Base-by-base conservation (phyloP, 2,797 vertebrate genomes). In the Propithecus deckenii region DNA sequence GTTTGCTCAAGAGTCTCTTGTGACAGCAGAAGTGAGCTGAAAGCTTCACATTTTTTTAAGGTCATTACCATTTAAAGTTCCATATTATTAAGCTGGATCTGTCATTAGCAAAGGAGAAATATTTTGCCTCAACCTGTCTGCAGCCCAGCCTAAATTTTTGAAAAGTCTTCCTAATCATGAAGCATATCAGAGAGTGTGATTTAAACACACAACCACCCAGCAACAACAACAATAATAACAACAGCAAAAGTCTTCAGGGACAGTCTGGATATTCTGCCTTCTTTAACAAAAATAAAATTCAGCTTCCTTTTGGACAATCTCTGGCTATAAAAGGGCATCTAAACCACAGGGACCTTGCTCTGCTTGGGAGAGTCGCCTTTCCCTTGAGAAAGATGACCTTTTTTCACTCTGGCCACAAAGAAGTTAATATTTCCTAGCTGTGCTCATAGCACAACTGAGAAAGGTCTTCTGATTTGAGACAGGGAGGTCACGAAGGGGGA, bases 1-100 rank as follows among this genome's bases (percentile, higher is more conserved):
- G n/a, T 35, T 94, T 97, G 59, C 76, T 87, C 67, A 81, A 59
- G 52, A 95, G n/a, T 89, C 86, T 95, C 23, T 84, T 87, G 59
- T 59, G 65, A 92, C 46, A 86, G 57, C 23, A 89, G 78, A 80
- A n/a, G 35, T n/a, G 55, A 94, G 61, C 35, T 15, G 14, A 94
- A 52, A 78, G 28, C 41, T 72, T 89, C 63, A 35, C 55, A 85
- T 80, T 63, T 79, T 76, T 76, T 84, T 86, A 92, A 69, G 59
- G 83, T 72, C 89, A 81, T 15, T 46, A 50, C 32, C 48, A 63
- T 84, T 48, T 48, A 71, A 83, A 76, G 48, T 35, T 88, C 63
- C 85, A 5, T 20, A 52, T 86, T 63, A 52, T 59, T 20, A 38
- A 81, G 32, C 4, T 72, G 48, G 32, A 72, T 84, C 76, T 57